phyloP scores from a whole-genome alignment of 2,113 vertebrate species.

The Tupaia chinensis region DNA sequence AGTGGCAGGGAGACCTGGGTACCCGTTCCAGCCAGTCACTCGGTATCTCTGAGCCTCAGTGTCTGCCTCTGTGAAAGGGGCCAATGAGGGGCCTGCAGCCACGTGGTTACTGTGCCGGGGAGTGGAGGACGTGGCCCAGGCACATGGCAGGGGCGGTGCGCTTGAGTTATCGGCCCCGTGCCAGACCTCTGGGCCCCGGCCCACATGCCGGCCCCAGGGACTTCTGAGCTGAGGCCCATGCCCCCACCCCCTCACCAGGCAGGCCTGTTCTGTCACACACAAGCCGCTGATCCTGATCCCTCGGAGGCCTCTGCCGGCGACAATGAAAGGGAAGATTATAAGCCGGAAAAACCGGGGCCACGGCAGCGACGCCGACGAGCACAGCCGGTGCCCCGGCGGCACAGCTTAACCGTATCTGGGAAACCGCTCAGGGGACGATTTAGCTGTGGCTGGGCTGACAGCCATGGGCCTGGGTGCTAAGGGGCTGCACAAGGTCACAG shows the following conservation, averaged over 20 bases:
- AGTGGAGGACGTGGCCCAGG: not conserved
- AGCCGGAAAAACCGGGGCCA: too few species aligned
- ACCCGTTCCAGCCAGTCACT: not conserved
- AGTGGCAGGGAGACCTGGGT: not conserved
- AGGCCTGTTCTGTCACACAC: not conserved
- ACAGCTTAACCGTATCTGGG: constrained; percentile 11
- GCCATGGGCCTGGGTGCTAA: not conserved
- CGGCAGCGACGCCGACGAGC: too few species aligned
- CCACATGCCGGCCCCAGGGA: not conserved
- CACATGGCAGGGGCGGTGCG: not conserved
- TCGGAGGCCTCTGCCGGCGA: not conserved
- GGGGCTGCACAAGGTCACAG: constrained; percentile 38
- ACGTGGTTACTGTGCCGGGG: not conserved
- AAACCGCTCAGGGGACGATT: constrained; percentile 25
- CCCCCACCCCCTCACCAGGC: not conserved
- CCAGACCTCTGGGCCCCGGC: not conserved
- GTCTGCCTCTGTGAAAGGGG: constrained; percentile 8
- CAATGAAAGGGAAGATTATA: constrained; percentile 60
- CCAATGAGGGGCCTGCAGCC: not conserved
- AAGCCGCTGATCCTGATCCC: not conserved
- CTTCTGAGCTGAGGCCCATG: not conserved
- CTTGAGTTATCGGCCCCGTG: rapidly evolving
- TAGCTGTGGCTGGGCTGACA: constrained; percentile 5
- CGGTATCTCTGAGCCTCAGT: not conserved
- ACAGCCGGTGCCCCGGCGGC: not conserved